These are phyloP conservation scores for Scomber colias DNA, from an alignment of 2,113 vertebrate genomes.

Conservation along the genomic window DNA sequence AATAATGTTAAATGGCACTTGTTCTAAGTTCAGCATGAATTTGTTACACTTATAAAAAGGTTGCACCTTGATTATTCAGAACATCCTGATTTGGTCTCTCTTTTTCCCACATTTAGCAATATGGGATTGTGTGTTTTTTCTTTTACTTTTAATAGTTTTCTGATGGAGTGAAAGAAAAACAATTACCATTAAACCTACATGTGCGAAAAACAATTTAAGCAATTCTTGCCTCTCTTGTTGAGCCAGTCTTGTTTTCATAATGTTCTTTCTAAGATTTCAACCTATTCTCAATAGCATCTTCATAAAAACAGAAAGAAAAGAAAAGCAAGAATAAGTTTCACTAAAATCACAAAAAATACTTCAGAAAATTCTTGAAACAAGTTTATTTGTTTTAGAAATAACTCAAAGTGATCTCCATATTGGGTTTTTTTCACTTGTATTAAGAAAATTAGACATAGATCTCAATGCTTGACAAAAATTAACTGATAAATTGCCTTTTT, in stretches of 20 bases:
- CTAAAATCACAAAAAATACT: background rate
- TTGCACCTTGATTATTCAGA: constrained; percentile 40
- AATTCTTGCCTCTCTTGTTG: background rate
- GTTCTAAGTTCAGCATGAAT: constrained; percentile 71
- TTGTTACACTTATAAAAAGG: constrained; percentile 47
- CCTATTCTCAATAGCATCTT: background rate
- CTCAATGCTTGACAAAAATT: background rate
- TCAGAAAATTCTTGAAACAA: background rate
- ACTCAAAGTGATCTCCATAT: too few relatives aligned
- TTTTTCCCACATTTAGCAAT: background rate
- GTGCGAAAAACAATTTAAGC: background rate
- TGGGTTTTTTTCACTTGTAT: background rate
- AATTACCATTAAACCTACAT: background rate
- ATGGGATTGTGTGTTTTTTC: background rate
- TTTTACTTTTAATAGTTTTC: constrained; percentile 10
- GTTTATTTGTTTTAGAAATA: background rate
- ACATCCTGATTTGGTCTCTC: constrained; percentile 32
- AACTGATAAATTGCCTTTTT: background rate
- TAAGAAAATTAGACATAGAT: background rate
- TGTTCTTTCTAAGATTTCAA: background rate
- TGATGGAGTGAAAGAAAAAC: background rate
- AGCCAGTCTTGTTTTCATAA: background rate
- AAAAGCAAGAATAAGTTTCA: background rate
- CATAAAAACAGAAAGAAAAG: background rate
- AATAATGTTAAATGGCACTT: constrained; percentile 76